Conservation (phyloP, 2,888 invertebrate species). For the Brachylomia viminalis region DNA sequence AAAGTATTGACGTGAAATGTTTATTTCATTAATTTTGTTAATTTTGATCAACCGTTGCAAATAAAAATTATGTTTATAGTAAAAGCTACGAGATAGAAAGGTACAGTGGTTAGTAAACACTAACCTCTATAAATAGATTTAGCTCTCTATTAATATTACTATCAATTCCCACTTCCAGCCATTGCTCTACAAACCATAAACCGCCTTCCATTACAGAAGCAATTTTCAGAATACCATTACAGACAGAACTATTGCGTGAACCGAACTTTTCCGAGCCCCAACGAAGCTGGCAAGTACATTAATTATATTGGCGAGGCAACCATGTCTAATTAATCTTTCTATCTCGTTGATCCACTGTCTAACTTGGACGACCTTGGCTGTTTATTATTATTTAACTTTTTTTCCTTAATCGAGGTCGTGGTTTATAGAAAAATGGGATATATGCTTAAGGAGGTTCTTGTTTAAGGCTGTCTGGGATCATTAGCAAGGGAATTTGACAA, state of each 20-base stretch:
- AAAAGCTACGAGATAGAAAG: background rate
- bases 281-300: slow-evolving; percentile 72
- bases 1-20: too few species aligned
- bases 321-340: slow-evolving; percentile 76
- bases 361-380: slow-evolving; percentile 52
- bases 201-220: slow-evolving; percentile 2
- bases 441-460: background rate
- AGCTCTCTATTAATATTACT: background rate
- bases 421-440: slow-evolving; percentile 12
- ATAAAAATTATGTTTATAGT: background rate
- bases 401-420: background rate
- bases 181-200: background rate
- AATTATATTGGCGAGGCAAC: slow-evolving; percentile 73
- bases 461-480: background rate
- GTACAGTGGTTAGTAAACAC: background rate
- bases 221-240: slow-evolving; percentile 32
- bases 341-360: slow-evolving; percentile 66
- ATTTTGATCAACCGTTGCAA: background rate
- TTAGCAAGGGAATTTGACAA: background rate
- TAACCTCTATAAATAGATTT: background rate
- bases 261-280: slow-evolving; percentile 38
- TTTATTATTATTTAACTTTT: slow-evolving; percentile 40
- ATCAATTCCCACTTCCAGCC: background rate
- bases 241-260: slow-evolving; percentile 16
- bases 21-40: too few species aligned